Evolutionary conservation across 1,140 invertebrate genomes (phyloP).

Genomic region (Gryllus bimaculatus): DNA sequence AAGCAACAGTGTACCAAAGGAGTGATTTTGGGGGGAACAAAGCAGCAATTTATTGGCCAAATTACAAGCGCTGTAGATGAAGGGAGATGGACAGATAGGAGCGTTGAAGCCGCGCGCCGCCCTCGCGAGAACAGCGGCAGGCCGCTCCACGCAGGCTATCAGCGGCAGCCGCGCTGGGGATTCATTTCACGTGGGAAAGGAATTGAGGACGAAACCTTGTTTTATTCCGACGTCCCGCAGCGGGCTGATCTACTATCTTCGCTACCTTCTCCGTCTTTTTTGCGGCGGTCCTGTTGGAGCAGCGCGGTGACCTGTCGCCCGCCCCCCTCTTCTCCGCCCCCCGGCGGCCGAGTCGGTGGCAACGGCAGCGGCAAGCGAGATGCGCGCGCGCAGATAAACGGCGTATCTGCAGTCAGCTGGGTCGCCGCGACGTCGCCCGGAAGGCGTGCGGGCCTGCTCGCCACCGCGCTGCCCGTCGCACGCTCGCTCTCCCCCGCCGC

Average conservation of each 20-base stretch:
- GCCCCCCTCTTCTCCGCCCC: no score
- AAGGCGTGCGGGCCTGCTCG: no score
- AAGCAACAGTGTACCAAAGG: not conserved
- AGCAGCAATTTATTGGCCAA: not conserved
- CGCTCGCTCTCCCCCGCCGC: not conserved
- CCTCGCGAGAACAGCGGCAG: no score
- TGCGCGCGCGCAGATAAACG: not conserved
- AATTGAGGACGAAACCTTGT: not conserved
- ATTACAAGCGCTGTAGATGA: not conserved
- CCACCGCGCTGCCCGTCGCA: not conserved
- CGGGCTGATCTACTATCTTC: not conserved
- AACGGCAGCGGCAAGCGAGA: not conserved
- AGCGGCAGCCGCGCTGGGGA: not conserved
- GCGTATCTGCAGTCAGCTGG: not conserved
- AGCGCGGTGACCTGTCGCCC: no score
- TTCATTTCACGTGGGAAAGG: constrained; percentile 3
- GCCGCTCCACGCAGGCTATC: not conserved
- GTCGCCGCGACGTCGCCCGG: not conserved
- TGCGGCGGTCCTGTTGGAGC: not conserved
- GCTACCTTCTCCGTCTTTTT: not conserved
- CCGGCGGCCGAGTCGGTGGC: no score
- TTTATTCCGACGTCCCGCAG: not conserved
- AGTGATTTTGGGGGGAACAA: not conserved
- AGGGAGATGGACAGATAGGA: not conserved
- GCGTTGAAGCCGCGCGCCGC: no score